phyloP scores from a whole-genome alignment of 2,797 vertebrate genomes.

The Phrynocephalus guinanensis region DNA sequence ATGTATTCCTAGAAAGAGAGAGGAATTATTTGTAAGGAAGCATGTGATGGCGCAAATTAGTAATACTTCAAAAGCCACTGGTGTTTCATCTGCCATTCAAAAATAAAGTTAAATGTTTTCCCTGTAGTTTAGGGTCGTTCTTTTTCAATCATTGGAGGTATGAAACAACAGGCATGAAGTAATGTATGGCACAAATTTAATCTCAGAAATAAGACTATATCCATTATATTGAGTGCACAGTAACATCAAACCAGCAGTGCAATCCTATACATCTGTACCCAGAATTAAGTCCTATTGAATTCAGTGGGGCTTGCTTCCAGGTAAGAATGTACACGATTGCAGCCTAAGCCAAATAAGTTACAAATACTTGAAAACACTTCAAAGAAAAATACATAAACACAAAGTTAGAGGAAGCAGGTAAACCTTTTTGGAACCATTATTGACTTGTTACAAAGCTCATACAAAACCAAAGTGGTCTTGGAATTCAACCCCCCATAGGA shows the following conservation, averaged over 20 bases:
- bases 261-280: neutral
- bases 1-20: conserved; percentile 9
- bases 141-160: neutral
- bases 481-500: conserved; percentile 33
- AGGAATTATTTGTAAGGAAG: conserved; percentile 31
- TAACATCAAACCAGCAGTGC: conserved; percentile 53
- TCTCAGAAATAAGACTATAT: conserved; percentile 32
- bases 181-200: neutral
- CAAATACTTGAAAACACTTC: conserved; percentile 56
- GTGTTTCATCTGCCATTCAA: conserved; percentile 38
- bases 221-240: conserved; percentile 73
- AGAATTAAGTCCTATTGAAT: neutral
- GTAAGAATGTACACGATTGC: conserved; percentile 1
- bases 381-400: conserved; percentile 59
- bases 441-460: conserved; percentile 26
- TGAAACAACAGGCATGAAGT: neutral
- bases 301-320: neutral
- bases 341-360: conserved; percentile 50
- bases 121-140: too few species aligned
- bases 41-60: conserved; percentile 4
- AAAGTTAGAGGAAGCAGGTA: conserved; percentile 47
- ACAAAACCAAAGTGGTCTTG: conserved; percentile 48
- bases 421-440: conserved; percentile 61
- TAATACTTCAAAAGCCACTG: conserved; percentile 20
- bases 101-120: conserved; percentile 20